These are phyloP conservation scores for Hypomesus transpacificus DNA, from an alignment of 2,113 vertebrate genomes.

Conservation along the genomic window DNA sequence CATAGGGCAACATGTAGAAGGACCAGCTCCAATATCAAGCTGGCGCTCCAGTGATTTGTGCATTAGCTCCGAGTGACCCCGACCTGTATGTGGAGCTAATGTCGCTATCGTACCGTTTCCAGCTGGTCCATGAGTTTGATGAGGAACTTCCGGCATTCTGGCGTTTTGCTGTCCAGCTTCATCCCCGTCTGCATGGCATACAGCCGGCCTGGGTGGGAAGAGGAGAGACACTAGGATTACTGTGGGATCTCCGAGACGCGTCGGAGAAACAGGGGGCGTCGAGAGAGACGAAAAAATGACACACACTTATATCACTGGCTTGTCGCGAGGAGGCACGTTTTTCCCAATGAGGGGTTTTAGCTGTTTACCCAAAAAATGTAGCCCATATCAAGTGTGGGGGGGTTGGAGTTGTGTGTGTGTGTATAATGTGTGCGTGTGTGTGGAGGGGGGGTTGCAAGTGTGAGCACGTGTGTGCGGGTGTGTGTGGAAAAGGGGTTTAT, in stretches of 20 bases:
- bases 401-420: background rate
- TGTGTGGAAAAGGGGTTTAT: background rate
- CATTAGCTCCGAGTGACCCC: background rate
- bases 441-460: background rate
- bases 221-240: background rate
- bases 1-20: background rate
- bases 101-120: constrained; percentile 83
- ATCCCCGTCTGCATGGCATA: constrained; percentile 96
- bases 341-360: too few relatives aligned
- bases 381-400: background rate
- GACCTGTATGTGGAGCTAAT: background rate
- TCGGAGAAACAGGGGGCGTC: background rate
- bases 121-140: constrained; percentile 94
- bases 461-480: background rate
- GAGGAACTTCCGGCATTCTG: constrained; percentile 94
- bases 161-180: constrained; percentile 96
- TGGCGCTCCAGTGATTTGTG: background rate
- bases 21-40: background rate
- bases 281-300: background rate
- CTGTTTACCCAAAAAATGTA: too few relatives aligned
- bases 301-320: too few relatives aligned
- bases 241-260: background rate
- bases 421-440: background rate
- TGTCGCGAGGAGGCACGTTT: too few relatives aligned
- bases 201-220: constrained; percentile 81